Evolutionary conservation across 2,797 vertebrate genomes (phyloP).

Genomic region (Anas georgica): DNA sequence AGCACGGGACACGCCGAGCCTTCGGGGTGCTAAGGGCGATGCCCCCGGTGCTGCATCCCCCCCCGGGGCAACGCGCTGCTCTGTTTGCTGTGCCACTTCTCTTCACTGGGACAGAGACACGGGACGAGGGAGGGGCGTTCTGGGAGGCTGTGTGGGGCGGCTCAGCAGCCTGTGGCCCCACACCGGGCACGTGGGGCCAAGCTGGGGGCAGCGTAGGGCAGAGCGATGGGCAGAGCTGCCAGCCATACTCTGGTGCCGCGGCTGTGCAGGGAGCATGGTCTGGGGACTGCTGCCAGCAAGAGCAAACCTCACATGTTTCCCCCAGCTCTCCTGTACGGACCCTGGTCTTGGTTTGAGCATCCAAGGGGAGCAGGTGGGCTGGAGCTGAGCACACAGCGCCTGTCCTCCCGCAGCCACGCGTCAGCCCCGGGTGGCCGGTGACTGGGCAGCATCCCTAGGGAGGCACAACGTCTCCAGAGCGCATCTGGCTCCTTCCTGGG

Average conservation of each 20-base stretch:
- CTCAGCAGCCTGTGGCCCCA: not conserved
- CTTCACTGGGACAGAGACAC: fast-evolving
- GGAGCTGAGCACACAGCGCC: fast-evolving
- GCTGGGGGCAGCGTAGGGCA: not conserved
- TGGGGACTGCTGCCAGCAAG: not conserved
- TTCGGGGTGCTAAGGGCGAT: fast-evolving
- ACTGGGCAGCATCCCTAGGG: not conserved
- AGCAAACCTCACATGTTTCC: fast-evolving
- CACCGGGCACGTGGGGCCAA: not conserved
- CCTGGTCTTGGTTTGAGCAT: not conserved
- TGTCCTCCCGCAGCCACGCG: not conserved
- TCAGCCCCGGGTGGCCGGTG: fast-evolving
- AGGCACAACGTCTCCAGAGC: not conserved
- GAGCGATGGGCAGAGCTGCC: fast-evolving
- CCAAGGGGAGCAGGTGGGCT: fast-evolving
- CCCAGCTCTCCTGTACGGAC: no score
- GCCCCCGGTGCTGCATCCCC: fast-evolving
- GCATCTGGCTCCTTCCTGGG: not conserved
- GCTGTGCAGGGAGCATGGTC: fast-evolving
- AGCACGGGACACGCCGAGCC: not conserved
- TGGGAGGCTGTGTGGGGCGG: not conserved
- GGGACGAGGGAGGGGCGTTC: not conserved
- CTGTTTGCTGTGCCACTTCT: not conserved
- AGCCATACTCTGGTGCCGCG: not conserved
- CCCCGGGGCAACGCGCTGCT: fast-evolving